Evolutionary conservation across 2,797 vertebrate genomes (phyloP).

Genomic region (Myotis findleyi): DNA sequence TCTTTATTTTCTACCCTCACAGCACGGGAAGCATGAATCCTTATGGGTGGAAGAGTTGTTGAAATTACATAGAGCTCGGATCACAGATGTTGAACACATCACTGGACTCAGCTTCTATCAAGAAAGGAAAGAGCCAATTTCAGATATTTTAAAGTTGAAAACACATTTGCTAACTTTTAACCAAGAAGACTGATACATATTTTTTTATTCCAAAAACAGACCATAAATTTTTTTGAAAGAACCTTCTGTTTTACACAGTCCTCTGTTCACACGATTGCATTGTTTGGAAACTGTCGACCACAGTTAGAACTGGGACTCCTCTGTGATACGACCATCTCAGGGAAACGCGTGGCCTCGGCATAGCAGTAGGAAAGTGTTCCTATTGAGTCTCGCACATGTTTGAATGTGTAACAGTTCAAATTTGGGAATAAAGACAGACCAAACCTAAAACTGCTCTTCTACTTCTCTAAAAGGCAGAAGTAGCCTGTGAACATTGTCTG

Average conservation of each 20-base stretch:
- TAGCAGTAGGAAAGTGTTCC: slow-evolving; percentile 57
- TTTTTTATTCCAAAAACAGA: slow-evolving; percentile 56
- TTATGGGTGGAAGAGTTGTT: slow-evolving; percentile 93
- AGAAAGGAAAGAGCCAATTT: slow-evolving; percentile 90
- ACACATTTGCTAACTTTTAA: slow-evolving; percentile 90
- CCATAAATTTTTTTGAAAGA: slow-evolving; percentile 77
- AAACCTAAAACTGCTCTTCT: slow-evolving; percentile 19
- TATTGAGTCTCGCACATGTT: slow-evolving; percentile 53
- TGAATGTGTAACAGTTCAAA: slow-evolving; percentile 70
- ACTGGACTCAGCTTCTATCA: slow-evolving; percentile 98
- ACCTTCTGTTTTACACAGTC: slow-evolving; percentile 74
- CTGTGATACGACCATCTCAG: slow-evolving; percentile 84
- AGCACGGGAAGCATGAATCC: slow-evolving; percentile 84
- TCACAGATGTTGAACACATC: slow-evolving; percentile 94
- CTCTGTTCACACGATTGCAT: background rate
- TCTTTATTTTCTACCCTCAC: background rate
- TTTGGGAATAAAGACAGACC: slow-evolving; percentile 54
- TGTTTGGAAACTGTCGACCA: slow-evolving; percentile 75
- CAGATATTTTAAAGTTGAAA: slow-evolving; percentile 95
- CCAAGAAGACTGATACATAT: slow-evolving; percentile 77
- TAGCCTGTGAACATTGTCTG: slow-evolving; percentile 42
- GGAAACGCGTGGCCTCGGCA: slow-evolving; percentile 81
- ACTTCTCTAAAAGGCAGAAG: slow-evolving; percentile 49
- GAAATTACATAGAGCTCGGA: slow-evolving; percentile 91
- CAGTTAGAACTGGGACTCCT: slow-evolving; percentile 80